Percentiles rank a stretch among this genome's conserved stretches.
Conservation (phyloP, 2,113 vertebrate genomes). For the Melanocharis versteri region DNA sequence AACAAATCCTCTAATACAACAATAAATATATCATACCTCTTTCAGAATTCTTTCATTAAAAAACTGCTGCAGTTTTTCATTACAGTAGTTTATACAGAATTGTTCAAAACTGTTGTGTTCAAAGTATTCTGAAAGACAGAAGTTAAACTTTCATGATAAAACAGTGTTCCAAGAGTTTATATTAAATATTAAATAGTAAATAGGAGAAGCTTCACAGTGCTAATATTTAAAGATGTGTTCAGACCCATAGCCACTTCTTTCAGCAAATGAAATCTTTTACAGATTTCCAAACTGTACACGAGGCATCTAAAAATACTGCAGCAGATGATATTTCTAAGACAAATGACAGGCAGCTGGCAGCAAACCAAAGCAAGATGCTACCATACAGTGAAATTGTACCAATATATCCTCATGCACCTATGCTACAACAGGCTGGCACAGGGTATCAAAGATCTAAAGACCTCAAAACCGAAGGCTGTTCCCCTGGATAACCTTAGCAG, state of each 20-base stretch:
- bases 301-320: not conserved
- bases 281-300: not conserved
- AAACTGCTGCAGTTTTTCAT: slow-evolving; percentile 98
- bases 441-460: not conserved
- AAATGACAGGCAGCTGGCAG: not conserved
- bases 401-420: not conserved
- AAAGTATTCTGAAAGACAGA: slow-evolving; percentile 90
- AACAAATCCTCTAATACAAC: not conserved
- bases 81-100: slow-evolving; percentile 99
- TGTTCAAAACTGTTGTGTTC: slow-evolving; percentile 99
- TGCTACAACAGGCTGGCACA: not conserved
- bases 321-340: not conserved
- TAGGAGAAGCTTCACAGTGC: not conserved
- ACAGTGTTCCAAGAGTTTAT: not conserved
- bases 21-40: slow-evolving; percentile 79
- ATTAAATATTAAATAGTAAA: not conserved
- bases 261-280: not conserved
- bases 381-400: not conserved
- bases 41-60: slow-evolving; percentile 99
- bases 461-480: not conserved
- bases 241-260: not conserved
- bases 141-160: not conserved
- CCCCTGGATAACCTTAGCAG: not conserved
- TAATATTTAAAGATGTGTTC: not conserved
- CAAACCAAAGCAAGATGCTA: not conserved